These are phyloP conservation scores for Pheosia gnoma DNA, from an alignment of 2,888 invertebrate genomes.

Conservation along the genomic window DNA sequence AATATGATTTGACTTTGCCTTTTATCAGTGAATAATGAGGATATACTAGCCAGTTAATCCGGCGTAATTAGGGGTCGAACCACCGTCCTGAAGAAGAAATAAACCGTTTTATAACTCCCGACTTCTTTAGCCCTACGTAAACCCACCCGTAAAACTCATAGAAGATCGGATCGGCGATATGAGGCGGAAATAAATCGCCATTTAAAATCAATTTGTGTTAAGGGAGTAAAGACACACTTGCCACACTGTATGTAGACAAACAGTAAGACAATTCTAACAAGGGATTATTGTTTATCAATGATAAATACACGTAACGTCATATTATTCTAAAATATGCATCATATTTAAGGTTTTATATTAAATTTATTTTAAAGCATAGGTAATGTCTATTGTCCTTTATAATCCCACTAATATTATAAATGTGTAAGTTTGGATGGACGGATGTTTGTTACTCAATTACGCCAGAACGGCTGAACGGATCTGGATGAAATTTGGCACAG, in stretches of 20 bases:
- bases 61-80: slow-evolving; percentile 68
- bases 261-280: slow-evolving; percentile 6
- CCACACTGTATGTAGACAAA: slow-evolving; percentile 6
- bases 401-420: too few relatives aligned
- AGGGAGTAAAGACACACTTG: slow-evolving; percentile 58
- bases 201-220: slow-evolving; percentile 85
- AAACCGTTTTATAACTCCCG: slow-evolving; percentile 80
- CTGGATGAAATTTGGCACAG: too few relatives aligned
- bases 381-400: too few relatives aligned
- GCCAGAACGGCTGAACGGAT: too few relatives aligned
- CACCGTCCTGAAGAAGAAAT: slow-evolving; percentile 75
- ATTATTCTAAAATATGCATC: too few relatives aligned
- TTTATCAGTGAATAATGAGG: slow-evolving; percentile 52
- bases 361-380: too few relatives aligned
- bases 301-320: too few relatives aligned
- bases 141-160: slow-evolving; percentile 80
- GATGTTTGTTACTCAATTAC: too few relatives aligned
- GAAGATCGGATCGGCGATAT: slow-evolving; percentile 82
- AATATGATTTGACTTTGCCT: background rate
- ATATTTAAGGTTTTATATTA: too few relatives aligned
- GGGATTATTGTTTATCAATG: too few relatives aligned
- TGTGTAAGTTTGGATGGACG: too few relatives aligned
- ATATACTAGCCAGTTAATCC: slow-evolving; percentile 62
- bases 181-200: slow-evolving; percentile 83
- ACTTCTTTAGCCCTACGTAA: slow-evolving; percentile 80